Conservation (phyloP, 2,888 invertebrate species). For the Dicranocentrus wangi region DNA sequence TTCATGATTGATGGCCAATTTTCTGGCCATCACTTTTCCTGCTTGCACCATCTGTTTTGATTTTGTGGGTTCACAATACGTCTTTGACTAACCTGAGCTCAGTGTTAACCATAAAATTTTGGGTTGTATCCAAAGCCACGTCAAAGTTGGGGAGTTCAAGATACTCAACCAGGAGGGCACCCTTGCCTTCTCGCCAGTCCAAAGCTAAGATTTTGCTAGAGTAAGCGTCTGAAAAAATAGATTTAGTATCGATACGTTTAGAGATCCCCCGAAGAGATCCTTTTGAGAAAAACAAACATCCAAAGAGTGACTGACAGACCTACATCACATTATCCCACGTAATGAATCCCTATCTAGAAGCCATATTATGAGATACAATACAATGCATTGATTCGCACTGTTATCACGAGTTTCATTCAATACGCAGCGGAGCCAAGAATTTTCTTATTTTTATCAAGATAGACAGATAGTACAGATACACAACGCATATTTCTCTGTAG, state of each 20-base stretch:
- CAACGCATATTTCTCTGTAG: too few relatives aligned
- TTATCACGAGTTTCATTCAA: too few relatives aligned
- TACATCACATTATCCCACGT: too few relatives aligned
- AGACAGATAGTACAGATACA: too few relatives aligned
- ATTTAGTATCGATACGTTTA: background rate
- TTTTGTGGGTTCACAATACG: background rate
- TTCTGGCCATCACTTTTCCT: conserved; percentile 5
- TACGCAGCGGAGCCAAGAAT: too few relatives aligned
- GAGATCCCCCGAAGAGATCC: too few relatives aligned
- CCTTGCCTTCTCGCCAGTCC: conserved; percentile 71
- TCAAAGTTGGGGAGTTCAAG: conserved; percentile 72
- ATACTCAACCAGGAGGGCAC: conserved; percentile 70
- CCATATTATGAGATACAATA: too few relatives aligned
- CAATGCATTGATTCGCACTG: too few relatives aligned
- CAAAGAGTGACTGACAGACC: too few relatives aligned
- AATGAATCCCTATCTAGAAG: too few relatives aligned
- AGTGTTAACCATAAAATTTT: conserved; percentile 70
- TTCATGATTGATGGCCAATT: conserved; percentile 51
- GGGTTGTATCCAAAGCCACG: conserved; percentile 71
- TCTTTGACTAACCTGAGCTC: conserved; percentile 69
- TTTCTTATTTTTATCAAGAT: too few relatives aligned
- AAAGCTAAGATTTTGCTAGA: conserved; percentile 69
- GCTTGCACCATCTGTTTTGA: conserved; percentile 3
- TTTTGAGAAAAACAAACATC: too few relatives aligned
- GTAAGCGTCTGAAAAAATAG: conserved; percentile 69